A percentile compares a stretch with the other conserved stretches of the same genome.
Conservation (phyloP, 1,140 invertebrate genomes). For the Maconellicoccus hirsutus region DNA sequence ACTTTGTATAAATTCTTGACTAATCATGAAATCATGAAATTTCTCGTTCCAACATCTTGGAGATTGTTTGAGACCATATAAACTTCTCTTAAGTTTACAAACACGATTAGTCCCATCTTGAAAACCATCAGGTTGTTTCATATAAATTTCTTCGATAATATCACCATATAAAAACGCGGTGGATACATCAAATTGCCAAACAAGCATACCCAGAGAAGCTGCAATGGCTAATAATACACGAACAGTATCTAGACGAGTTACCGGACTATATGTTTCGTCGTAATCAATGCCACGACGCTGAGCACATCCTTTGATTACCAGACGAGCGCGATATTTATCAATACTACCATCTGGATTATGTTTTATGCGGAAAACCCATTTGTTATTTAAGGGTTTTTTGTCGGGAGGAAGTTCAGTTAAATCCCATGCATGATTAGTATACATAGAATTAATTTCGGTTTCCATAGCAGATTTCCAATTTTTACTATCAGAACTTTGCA, state of each 20-base stretch:
- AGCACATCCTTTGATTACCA: slow-evolving; percentile 32
- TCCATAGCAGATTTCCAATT: slow-evolving; percentile 15
- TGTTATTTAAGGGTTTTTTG: slow-evolving; percentile 27
- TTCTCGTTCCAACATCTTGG: slow-evolving; percentile 33
- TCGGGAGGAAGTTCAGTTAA: slow-evolving; percentile 19
- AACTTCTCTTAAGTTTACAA: slow-evolving; percentile 31
- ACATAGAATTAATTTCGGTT: slow-evolving; percentile 9
- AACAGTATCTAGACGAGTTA: slow-evolving; percentile 32
- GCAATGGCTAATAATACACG: slow-evolving; percentile 31
- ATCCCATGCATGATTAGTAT: not conserved
- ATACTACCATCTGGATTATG: too few species aligned
- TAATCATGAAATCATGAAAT: slow-evolving; percentile 31
- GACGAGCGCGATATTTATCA: slow-evolving; percentile 32
- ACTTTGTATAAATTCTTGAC: slow-evolving; percentile 24
- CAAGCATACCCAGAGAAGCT: slow-evolving; percentile 28
- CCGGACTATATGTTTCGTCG: slow-evolving; percentile 32
- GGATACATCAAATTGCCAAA: slow-evolving; percentile 34
- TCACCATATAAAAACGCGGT: slow-evolving; percentile 37
- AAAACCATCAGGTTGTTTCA: slow-evolving; percentile 34
- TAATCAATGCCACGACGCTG: slow-evolving; percentile 32
- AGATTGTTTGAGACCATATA: slow-evolving; percentile 36
- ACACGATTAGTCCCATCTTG: slow-evolving; percentile 27
- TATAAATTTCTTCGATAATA: slow-evolving; percentile 36
- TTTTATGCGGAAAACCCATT: slow-evolving; percentile 37
- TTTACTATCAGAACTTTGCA: not conserved